A percentile compares a stretch with the other conserved stretches of the same genome.
Evolutionary conservation across 1,140 invertebrate species (phyloP).

Genomic region (Nephila pilipes): DNA sequence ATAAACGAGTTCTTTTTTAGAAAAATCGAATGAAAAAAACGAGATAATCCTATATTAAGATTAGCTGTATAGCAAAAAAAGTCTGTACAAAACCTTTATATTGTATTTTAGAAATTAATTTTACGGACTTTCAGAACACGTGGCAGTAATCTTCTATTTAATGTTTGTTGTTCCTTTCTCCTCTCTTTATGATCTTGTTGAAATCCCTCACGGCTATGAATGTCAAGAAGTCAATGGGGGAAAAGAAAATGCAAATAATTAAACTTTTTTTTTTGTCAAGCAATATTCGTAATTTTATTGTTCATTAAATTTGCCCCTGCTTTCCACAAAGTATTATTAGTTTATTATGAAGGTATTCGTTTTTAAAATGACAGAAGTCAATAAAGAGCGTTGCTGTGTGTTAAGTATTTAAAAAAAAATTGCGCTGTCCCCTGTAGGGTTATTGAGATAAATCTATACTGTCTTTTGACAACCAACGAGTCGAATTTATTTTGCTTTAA

Average conservation of each 20-base stretch:
- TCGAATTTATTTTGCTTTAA: no score
- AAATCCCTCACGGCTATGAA: neutral
- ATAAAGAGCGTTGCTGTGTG: neutral
- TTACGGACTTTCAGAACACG: neutral
- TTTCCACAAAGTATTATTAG: conserved; percentile 17
- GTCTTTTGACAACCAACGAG: no score
- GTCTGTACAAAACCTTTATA: neutral
- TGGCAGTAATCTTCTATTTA: neutral
- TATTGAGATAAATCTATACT: no score
- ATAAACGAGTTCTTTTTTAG: neutral
- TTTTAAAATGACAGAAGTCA: neutral
- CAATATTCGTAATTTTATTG: conserved; percentile 55
- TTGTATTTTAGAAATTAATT: neutral
- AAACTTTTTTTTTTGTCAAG: conserved; percentile 29
- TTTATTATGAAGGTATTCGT: conserved; percentile 38
- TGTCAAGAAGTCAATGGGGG: neutral
- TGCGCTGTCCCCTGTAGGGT: no score
- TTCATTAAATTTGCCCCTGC: conserved; percentile 44
- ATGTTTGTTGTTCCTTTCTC: no score
- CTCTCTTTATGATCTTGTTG: neutral
- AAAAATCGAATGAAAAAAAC: neutral
- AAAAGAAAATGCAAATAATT: conserved; percentile 62
- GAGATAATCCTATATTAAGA: neutral
- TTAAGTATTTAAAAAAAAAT: no score
- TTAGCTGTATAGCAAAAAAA: neutral